Evolutionary conservation across 1,140 invertebrate genomes (phyloP).

Genomic region (Leptinotarsa undecemlineata): DNA sequence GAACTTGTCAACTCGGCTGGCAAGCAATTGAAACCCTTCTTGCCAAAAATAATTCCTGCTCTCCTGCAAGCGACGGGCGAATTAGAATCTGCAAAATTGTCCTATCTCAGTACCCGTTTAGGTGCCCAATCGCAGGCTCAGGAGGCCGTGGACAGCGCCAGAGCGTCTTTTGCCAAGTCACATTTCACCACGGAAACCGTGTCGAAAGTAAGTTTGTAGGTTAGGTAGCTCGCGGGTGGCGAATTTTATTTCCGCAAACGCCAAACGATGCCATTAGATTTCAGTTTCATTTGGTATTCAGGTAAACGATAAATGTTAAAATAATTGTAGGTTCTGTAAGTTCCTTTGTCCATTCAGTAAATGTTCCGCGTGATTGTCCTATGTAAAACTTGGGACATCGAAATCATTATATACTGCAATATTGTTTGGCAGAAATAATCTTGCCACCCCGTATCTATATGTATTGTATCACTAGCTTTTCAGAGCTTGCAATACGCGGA

Average conservation of each 20-base stretch:
- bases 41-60: conserved; percentile 79
- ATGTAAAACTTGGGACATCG: no score
- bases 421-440: not conserved
- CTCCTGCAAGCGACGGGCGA: conserved; percentile 83
- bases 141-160: conserved; percentile 75
- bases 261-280: not conserved
- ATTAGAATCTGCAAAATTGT: conserved; percentile 77
- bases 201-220: conserved; percentile 64
- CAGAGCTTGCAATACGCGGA: conserved; percentile 85
- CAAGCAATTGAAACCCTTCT: conserved; percentile 74
- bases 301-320: no score
- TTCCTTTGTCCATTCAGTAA: no score
- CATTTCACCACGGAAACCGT: conserved; percentile 89
- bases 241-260: not conserved
- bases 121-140: conserved; percentile 67
- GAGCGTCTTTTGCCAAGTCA: conserved; percentile 76
- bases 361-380: no score
- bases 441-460: not conserved
- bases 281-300: not conserved
- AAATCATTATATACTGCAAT: no score
- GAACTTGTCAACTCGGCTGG: conserved; percentile 82
- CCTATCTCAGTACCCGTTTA: conserved; percentile 76
- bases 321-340: no score
- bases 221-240: not conserved
- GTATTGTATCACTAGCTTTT: conserved; percentile 38